Conservation (phyloP, 2,888 invertebrate species). For the Laothoe populi region DNA sequence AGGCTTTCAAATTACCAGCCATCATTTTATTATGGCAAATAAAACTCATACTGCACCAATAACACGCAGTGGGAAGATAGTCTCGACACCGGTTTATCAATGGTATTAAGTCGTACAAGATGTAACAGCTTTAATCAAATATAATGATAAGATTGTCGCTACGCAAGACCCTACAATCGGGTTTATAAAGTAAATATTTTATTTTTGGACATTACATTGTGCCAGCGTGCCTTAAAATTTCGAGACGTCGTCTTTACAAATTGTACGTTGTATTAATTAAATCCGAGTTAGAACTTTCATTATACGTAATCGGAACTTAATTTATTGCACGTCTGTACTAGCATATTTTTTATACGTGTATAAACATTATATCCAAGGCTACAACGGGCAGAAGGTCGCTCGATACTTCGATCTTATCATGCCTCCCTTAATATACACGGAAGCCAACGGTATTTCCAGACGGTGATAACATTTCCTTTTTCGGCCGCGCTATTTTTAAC, state of each 20-base stretch:
- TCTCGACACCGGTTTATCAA: constrained; percentile 2
- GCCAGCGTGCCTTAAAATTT: too few species aligned
- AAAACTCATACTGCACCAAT: not conserved
- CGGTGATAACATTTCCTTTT: not conserved
- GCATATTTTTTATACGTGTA: not conserved
- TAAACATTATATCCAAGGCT: not conserved
- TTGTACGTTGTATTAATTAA: too few species aligned
- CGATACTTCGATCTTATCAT: not conserved
- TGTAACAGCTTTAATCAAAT: not conserved
- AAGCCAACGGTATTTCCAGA: not conserved
- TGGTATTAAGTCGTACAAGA: not conserved
- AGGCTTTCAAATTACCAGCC: too few species aligned
- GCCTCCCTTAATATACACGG: not conserved
- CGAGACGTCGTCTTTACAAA: too few species aligned
- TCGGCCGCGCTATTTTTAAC: constrained; percentile 1
- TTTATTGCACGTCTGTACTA: not conserved
- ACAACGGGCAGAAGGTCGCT: not conserved
- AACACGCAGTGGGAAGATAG: not conserved
- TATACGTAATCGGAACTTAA: too few species aligned
- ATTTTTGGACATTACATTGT: too few species aligned
- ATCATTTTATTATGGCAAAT: too few species aligned
- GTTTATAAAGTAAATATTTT: not conserved
- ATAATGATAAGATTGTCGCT: not conserved
- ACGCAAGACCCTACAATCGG: not conserved
- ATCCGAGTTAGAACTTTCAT: too few species aligned